Evolutionary conservation across 2,797 vertebrate genomes (phyloP).

Genomic region (Champsocephalus esox): DNA sequence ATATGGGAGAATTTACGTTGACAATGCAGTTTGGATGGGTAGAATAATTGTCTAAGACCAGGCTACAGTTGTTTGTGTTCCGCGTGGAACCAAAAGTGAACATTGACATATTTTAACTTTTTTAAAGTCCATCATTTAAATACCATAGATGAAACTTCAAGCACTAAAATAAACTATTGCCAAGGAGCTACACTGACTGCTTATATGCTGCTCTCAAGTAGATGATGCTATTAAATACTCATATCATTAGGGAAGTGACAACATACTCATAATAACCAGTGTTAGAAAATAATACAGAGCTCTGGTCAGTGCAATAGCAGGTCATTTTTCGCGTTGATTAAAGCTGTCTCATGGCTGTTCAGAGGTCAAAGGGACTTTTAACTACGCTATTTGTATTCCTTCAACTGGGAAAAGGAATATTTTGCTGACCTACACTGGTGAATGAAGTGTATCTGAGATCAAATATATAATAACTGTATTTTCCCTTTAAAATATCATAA

Average conservation of each 20-base stretch:
- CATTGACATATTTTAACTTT: too few species aligned
- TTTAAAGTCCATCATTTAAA: too few species aligned
- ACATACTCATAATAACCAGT: constrained; percentile 3
- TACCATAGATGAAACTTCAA: constrained; percentile 8
- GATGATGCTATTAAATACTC: constrained; percentile 45
- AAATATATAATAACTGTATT: constrained; percentile 6
- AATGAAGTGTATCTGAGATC: constrained; percentile 24
- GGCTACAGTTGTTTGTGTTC: too few species aligned
- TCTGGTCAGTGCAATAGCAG: constrained; percentile 61
- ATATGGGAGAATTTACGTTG: too few species aligned
- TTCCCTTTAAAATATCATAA: constrained; percentile 20
- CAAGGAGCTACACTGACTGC: constrained; percentile 25
- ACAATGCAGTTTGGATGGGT: too few species aligned
- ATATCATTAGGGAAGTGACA: constrained; percentile 46
- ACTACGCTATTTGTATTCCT: constrained; percentile 46
- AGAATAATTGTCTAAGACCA: too few species aligned
- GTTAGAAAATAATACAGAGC: constrained; percentile 35
- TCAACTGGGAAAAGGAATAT: constrained; percentile 43
- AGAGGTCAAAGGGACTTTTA: constrained; percentile 48
- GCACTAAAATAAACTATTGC: constrained; percentile 17
- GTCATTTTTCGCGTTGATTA: constrained; percentile 74
- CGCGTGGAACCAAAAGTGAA: too few species aligned
- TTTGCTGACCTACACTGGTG: constrained; percentile 31
- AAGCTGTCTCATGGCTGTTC: constrained; percentile 44
- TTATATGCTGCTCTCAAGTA: constrained; percentile 33